Conservation (phyloP, 2,888 invertebrate genomes). For the Athalia cordata region DNA sequence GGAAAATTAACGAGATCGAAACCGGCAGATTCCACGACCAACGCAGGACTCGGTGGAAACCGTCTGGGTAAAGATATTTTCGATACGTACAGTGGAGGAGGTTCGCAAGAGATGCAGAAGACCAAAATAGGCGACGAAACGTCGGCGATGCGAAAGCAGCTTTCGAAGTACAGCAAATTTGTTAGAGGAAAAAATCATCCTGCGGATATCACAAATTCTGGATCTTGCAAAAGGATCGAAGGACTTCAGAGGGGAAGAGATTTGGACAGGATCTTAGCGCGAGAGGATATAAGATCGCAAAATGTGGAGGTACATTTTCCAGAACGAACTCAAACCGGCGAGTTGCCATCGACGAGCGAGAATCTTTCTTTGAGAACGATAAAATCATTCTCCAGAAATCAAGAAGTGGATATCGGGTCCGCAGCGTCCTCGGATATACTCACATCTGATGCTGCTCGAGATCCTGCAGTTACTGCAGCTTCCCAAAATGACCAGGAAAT, state of each 20-base stretch:
- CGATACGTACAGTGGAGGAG: slow-evolving; percentile 27
- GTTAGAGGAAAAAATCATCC: neutral
- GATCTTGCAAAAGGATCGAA: slow-evolving; percentile 33
- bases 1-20: slow-evolving; percentile 30
- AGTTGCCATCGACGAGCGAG: slow-evolving; percentile 19
- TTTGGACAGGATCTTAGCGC: slow-evolving; percentile 28
- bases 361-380: slow-evolving; percentile 21
- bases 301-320: slow-evolving; percentile 21
- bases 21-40: slow-evolving; percentile 7
- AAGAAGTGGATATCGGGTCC: neutral
- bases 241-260: slow-evolving; percentile 33
- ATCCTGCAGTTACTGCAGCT: no score
- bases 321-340: slow-evolving; percentile 16
- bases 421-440: slow-evolving; percentile 18
- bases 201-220: slow-evolving; percentile 19
- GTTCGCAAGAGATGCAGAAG: slow-evolving; percentile 15
- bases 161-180: slow-evolving; percentile 31
- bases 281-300: slow-evolving; percentile 36
- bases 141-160: slow-evolving; percentile 25
- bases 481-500: neutral
- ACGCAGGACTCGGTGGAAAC: neutral
- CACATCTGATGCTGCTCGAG: neutral
- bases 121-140: slow-evolving; percentile 3
- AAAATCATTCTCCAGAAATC: slow-evolving; percentile 9
- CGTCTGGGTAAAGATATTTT: slow-evolving; percentile 20